phyloP scores from a whole-genome alignment of 2,797 vertebrate species.

The Semaprochilodus insignis region DNA sequence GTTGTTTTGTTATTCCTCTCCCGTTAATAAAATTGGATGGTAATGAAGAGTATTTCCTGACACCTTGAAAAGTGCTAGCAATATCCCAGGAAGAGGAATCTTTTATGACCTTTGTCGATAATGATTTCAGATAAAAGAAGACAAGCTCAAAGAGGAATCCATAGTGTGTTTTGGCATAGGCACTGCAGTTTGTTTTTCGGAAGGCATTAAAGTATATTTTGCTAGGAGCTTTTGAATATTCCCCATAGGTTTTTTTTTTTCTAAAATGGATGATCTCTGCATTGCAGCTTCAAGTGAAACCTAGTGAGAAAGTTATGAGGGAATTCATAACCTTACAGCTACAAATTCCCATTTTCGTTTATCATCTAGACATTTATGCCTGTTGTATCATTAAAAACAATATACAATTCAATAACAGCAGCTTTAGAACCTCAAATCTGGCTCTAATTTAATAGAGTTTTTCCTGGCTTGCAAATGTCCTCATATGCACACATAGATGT shows the following conservation, averaged over 20 bases:
- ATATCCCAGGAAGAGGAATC: not conserved
- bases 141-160: not conserved
- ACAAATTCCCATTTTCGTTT: not conserved
- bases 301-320: not conserved
- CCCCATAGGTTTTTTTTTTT: not conserved
- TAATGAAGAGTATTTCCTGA: conserved; percentile 1
- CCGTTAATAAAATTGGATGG: not conserved
- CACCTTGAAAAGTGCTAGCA: conserved; percentile 15
- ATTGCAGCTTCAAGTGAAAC: not conserved
- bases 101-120: not conserved
- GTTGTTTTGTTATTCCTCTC: not conserved
- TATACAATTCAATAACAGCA: not conserved
- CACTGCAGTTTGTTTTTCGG: not conserved
- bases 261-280: not conserved
- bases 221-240: not conserved
- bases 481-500: not conserved
- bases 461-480: not conserved
- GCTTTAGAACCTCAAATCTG: not conserved
- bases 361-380: not conserved
- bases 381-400: not conserved
- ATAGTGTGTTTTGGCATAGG: not conserved
- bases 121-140: not conserved
- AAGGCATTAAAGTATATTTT: conserved; percentile 5
- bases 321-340: conserved; percentile 18
- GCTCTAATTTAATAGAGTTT: not conserved